These are phyloP conservation scores for Psittacula derbiana DNA, from an alignment of 2,797 vertebrate species.

Conservation along the genomic window DNA sequence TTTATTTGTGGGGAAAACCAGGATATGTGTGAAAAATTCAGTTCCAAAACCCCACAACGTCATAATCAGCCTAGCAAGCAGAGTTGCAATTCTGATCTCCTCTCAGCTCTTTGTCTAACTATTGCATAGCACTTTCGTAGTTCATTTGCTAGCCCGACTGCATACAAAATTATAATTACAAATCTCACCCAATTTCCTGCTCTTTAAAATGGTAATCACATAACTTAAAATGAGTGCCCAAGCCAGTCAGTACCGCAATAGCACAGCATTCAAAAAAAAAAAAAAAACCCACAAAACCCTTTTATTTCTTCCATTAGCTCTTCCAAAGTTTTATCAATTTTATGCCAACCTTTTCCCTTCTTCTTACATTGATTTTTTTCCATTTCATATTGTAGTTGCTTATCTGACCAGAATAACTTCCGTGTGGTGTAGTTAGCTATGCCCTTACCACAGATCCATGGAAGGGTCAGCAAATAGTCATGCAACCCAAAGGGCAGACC, in stretches of 20 bases:
- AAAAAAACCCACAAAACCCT: background rate
- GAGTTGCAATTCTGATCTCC: background rate
- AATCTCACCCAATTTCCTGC: background rate
- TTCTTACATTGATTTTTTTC: background rate
- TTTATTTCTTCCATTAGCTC: background rate
- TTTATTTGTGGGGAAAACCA: background rate
- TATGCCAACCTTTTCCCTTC: background rate
- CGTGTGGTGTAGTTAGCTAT: background rate
- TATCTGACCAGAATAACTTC: background rate
- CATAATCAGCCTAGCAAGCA: background rate
- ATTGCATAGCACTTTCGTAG: background rate
- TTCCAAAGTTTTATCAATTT: background rate
- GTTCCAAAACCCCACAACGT: background rate
- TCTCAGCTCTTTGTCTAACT: background rate
- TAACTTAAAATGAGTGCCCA: background rate
- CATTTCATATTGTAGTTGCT: background rate
- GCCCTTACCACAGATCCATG: background rate
- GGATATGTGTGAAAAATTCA: background rate
- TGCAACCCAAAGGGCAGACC: background rate
- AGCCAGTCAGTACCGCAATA: background rate
- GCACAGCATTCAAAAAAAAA: background rate
- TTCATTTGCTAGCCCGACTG: background rate
- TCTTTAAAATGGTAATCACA: background rate
- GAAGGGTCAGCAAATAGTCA: background rate
- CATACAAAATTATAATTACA: background rate